These are phyloP conservation scores for Iguana delicatissima DNA, from an alignment of 2,797 vertebrate genomes.

Conservation along the genomic window DNA sequence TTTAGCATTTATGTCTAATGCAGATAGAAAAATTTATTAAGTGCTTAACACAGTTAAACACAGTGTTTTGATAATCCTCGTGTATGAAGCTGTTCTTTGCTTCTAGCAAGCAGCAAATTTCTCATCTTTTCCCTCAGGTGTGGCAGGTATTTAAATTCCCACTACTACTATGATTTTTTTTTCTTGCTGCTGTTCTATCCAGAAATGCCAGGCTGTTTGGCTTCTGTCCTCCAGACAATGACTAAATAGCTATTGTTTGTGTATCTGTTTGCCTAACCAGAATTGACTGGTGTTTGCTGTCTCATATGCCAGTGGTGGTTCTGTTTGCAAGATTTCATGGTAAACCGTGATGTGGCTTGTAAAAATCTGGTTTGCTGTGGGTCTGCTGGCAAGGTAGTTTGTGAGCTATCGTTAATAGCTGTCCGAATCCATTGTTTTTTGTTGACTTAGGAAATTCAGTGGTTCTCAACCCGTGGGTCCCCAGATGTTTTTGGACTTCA, in stretches of 20 bases:
- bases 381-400: too few species aligned
- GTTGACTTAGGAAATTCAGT: too few species aligned
- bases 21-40: neutral
- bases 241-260: neutral
- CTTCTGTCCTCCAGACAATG: neutral
- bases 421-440: too few species aligned
- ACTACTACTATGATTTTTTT: slow-evolving; percentile 34
- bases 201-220: neutral
- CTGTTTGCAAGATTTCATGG: neutral
- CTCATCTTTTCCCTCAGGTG: slow-evolving; percentile 26
- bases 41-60: neutral
- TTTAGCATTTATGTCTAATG: fast-evolving
- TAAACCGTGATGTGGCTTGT: too few species aligned
- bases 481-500: too few species aligned
- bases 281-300: neutral
- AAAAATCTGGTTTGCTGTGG: too few species aligned
- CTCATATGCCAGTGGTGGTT: too few species aligned
- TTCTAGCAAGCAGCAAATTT: neutral
- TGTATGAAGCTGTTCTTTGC: neutral
- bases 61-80: neutral
- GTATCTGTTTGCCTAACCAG: neutral
- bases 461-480: too few species aligned
- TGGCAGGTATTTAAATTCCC: neutral
- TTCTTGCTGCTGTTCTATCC: neutral
- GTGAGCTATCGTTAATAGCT: too few species aligned